phyloP scores from a whole-genome alignment of 2,797 vertebrate species.

The Acipenser ruthenus region DNA sequence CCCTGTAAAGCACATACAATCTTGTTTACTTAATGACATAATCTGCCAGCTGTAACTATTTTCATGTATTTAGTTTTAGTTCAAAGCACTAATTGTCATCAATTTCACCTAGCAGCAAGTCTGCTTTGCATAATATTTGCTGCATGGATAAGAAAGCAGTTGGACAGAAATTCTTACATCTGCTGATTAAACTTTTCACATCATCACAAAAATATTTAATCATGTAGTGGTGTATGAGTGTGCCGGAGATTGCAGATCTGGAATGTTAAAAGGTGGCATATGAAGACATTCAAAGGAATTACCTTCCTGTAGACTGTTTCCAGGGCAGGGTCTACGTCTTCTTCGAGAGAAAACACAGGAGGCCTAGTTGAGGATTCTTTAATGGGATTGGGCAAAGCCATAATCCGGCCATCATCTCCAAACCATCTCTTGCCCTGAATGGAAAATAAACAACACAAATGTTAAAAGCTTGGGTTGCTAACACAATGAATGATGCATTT shows the following conservation, averaged over 20 bases:
- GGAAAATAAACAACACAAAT: not conserved
- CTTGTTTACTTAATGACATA: conserved; percentile 25
- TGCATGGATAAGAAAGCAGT: too few relatives aligned
- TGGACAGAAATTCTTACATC: too few relatives aligned
- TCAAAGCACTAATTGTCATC: conserved; percentile 18
- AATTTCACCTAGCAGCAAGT: conserved; percentile 23
- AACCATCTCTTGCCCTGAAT: conserved; percentile 80
- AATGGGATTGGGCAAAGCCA: conserved; percentile 82
- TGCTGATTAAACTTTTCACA: not conserved
- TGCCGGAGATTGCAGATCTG: not conserved
- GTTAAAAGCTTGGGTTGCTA: too few relatives aligned
- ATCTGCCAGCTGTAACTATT: conserved; percentile 33
- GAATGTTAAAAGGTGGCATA: too few relatives aligned
- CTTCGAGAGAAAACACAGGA: conserved; percentile 62
- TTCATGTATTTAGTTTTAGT: conserved; percentile 14
- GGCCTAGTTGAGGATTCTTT: conserved; percentile 75
- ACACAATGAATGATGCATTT: too few relatives aligned
- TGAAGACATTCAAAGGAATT: conserved; percentile 12
- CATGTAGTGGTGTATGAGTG: not conserved
- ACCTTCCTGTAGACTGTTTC: conserved; percentile 81
- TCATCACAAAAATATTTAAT: not conserved
- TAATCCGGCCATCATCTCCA: conserved; percentile 84
- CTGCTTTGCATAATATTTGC: too few relatives aligned
- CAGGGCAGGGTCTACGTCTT: conserved; percentile 61
- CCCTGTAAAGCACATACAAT: conserved; percentile 2